Conservation (phyloP, 2,888 invertebrate genomes). For the Junonia oenone region DNA sequence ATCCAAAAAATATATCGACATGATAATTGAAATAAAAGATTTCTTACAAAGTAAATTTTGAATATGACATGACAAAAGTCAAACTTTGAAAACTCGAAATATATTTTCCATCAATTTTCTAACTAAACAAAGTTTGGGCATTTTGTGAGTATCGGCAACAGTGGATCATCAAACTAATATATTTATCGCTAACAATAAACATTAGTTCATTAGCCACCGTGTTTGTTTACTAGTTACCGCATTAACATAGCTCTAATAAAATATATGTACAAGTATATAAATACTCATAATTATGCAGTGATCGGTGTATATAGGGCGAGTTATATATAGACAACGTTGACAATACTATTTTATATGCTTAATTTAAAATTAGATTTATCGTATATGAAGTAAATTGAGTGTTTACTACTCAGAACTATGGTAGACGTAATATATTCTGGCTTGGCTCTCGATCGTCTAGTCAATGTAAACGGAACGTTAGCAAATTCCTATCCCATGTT, state of each 20-base stretch:
- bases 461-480: constrained; percentile 32
- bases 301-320: constrained; percentile 70
- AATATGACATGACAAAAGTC: constrained; percentile 54
- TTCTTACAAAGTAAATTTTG: background rate
- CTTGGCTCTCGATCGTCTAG: constrained; percentile 47
- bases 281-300: constrained; percentile 57
- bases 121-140: constrained; percentile 62
- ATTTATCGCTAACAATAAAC: constrained; percentile 36
- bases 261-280: constrained; percentile 33
- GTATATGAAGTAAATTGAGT: constrained; percentile 19
- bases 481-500: background rate
- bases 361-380: constrained; percentile 40
- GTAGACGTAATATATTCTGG: constrained; percentile 23
- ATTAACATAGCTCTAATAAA: constrained; percentile 39
- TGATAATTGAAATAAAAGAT: background rate
- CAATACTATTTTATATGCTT: constrained; percentile 69
- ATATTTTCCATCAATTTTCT: constrained; percentile 29
- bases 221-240: constrained; percentile 44
- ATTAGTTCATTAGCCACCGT: constrained; percentile 20
- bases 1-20: background rate
- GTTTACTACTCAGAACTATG: constrained; percentile 11
- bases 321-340: constrained; percentile 63
- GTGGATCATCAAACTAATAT: constrained; percentile 12
- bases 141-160: constrained; percentile 52
- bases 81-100: constrained; percentile 55